Percentiles rank a stretch among this genome's conserved stretches.
Conservation (phyloP, 2,888 invertebrate species). For the Catonia carolina region DNA sequence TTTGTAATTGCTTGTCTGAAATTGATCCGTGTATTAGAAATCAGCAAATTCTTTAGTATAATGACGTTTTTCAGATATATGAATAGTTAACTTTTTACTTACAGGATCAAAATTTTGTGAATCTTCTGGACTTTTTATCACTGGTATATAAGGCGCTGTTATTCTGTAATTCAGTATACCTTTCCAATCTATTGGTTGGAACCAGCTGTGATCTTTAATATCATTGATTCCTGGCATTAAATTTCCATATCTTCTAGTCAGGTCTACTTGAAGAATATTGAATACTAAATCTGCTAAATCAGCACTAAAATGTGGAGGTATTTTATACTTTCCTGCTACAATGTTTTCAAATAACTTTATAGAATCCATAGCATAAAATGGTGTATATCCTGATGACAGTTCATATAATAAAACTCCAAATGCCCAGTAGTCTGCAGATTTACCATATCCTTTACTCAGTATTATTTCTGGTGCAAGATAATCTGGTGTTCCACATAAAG, state of each 20-base stretch:
- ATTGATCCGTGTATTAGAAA: too few relatives aligned
- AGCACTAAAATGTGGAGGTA: conserved; percentile 73
- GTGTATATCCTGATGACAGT: conserved; percentile 87
- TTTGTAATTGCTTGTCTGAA: too few relatives aligned
- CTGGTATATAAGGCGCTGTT: conserved; percentile 54
- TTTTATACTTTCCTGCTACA: conserved; percentile 78
- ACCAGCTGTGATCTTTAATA: conserved; percentile 87
- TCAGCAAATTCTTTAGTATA: too few relatives aligned
- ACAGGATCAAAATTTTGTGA: neutral
- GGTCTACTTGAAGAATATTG: conserved; percentile 73
- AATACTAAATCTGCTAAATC: conserved; percentile 75
- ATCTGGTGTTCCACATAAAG: conserved; percentile 53
- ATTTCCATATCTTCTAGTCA: conserved; percentile 75
- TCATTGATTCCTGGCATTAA: conserved; percentile 76
- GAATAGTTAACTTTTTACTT: too few relatives aligned
- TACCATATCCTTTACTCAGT: conserved; percentile 83
- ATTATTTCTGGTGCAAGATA: conserved; percentile 61
- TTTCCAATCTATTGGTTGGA: conserved; percentile 72
- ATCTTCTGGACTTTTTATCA: neutral
- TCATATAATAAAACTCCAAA: conserved; percentile 81
- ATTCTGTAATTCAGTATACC: conserved; percentile 66
- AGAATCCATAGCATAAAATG: conserved; percentile 45
- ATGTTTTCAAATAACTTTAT: conserved; percentile 95
- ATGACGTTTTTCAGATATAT: too few relatives aligned
- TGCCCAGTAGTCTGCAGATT: conserved; percentile 95